These are phyloP conservation scores for Myxocyprinus asiaticus DNA, from an alignment of 2,113 vertebrate genomes.

Conservation along the genomic window DNA sequence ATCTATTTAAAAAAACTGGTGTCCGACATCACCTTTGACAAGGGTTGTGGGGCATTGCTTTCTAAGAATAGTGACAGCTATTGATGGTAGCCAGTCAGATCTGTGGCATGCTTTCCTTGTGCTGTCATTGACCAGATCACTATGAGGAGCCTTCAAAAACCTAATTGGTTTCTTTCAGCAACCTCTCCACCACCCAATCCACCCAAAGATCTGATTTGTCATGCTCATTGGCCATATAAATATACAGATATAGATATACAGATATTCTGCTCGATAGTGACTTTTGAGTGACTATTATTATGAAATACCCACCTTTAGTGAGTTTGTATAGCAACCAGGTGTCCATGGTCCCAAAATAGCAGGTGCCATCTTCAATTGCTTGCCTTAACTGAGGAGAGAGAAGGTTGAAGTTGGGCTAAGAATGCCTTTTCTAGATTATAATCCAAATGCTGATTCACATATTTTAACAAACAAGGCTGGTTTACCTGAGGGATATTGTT, in stretches of 20 bases:
- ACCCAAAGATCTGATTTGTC: background rate
- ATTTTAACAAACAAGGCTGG: too few relatives aligned
- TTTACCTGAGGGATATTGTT: constrained; percentile 65
- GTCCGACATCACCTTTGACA: background rate
- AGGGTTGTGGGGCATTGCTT: background rate
- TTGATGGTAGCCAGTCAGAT: background rate
- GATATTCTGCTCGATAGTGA: too few relatives aligned
- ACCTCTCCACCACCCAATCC: background rate
- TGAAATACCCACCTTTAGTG: constrained; percentile 80
- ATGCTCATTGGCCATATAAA: background rate
- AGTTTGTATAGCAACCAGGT: constrained; percentile 92
- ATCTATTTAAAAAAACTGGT: background rate
- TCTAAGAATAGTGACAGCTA: constrained; percentile 3
- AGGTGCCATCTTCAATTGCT: constrained; percentile 81
- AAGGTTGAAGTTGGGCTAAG: background rate
- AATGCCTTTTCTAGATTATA: background rate
- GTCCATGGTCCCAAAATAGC: constrained; percentile 94
- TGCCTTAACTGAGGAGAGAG: constrained; percentile 73
- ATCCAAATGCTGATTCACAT: background rate
- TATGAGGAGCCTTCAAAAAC: background rate
- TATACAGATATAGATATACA: too few relatives aligned
- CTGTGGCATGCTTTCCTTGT: background rate
- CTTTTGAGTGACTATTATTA: background rate
- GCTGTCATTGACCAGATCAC: constrained; percentile 2
- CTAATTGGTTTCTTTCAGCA: background rate